Base-by-base conservation (phyloP, 2,888 invertebrate species). In the Crossocerus cetratus region DNA sequence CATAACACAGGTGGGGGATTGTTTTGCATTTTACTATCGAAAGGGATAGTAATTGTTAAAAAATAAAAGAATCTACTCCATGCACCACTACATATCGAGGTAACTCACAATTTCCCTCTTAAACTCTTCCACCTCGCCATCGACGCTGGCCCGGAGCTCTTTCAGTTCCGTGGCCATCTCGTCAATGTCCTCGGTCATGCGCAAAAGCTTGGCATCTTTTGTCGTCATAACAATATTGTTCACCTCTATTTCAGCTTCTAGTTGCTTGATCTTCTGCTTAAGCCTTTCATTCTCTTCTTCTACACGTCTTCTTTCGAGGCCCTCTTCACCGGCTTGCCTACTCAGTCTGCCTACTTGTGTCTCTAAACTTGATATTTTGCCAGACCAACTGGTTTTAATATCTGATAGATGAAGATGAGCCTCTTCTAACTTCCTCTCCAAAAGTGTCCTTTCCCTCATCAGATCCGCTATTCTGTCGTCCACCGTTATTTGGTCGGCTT, bases 361-460 rank as follows among this genome's bases (percentile, higher is more conserved):
- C 89, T 98, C 97, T 53, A 97, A 91, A 0, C 95, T 94, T 16
- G 96, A 94, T 83, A 97, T 97, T 90, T 97, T 97, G 14, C 96
- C 95, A 85, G 97, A 97, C 97, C 97, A 97, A 0, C 96, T 96
- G 0, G 96, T 96, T 89, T 98, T 97, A 78, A 97, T 96, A 85
- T 97, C 97, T 0, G 96, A 95, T 43, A 97, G 91, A 89, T 97
- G 97, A 86, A 97, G 92, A 87, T 97, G 95, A 0, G 96, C 94
- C 86, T 97, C 97, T 83, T 96, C 95, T 69, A 97, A 90, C 83
- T 96, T 94, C 73, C 96, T 93, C 77, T 96, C 95, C 42, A 97
- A 91, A 22, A 95, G 88, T 76, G 93, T 93, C 63, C 94, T 91
- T 84, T 94, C 94, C n/a, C 93, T 92, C 78, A 92, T 90, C 1